Evolutionary conservation across 2,888 invertebrate species (phyloP).

Genomic region (Brachycybe producta): DNA sequence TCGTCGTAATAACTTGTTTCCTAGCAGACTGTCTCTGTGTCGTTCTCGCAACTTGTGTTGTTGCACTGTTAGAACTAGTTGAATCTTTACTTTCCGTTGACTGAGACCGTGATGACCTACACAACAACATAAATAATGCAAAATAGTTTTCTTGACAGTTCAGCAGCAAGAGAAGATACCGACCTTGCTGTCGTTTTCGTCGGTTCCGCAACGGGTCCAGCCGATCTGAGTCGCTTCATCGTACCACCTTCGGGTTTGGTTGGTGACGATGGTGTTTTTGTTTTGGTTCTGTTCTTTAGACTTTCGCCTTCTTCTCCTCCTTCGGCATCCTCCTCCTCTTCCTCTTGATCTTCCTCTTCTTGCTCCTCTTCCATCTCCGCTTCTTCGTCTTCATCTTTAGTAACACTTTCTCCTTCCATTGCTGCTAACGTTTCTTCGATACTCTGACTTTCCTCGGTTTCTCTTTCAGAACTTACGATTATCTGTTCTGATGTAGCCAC

Average conservation of each 20-base stretch:
- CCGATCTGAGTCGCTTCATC: no score
- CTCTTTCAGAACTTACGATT: no score
- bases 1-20: no score
- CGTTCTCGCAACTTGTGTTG: no score
- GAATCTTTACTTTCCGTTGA: background rate
- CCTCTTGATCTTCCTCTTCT: background rate
- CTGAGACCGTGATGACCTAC: background rate
- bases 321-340: background rate
- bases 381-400: background rate
- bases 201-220: no score
- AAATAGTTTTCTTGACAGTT: background rate
- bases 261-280: no score
- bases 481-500: background rate
- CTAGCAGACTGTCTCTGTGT: no score
- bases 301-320: background rate
- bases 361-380: background rate
- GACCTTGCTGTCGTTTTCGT: background rate
- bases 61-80: no score
- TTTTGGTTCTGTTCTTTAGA: background rate
- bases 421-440: no score
- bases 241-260: no score
- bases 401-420: background rate
- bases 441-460: no score
- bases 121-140: background rate
- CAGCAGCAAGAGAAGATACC: background rate